Evolutionary conservation across 2,113 vertebrate genomes (phyloP).

Genomic region (Bombycilla garrulus): DNA sequence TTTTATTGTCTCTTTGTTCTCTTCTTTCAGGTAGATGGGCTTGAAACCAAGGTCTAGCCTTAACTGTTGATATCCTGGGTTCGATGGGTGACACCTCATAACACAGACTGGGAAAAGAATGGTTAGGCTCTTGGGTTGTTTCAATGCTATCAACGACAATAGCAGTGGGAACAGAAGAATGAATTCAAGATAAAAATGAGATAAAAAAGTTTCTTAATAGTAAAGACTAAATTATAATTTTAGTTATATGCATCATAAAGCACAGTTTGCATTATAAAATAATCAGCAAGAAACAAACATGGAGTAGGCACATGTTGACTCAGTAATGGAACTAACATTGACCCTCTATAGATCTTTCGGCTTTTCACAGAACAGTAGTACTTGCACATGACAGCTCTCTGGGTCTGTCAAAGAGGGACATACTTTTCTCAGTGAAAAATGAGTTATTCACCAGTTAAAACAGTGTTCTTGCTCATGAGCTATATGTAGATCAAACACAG

Average conservation of each 20-base stretch:
- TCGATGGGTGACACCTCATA: not conserved
- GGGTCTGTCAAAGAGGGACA: not conserved
- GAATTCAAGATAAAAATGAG: not conserved
- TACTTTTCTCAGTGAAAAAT: not conserved
- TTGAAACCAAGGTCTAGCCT: not conserved
- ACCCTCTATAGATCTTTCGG: not conserved
- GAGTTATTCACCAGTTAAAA: not conserved
- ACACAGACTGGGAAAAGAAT: not conserved
- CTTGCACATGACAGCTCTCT: not conserved
- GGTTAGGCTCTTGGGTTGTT: not conserved
- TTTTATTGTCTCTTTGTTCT: not conserved
- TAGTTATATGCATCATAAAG: not conserved
- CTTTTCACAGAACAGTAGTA: not conserved
- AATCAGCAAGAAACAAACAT: not conserved
- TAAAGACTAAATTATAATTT: not conserved
- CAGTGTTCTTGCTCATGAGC: not conserved
- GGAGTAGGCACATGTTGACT: not conserved
- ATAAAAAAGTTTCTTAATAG: not conserved
- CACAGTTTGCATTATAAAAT: not conserved
- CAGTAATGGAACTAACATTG: not conserved
- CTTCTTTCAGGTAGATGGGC: not conserved
- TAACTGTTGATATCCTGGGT: not conserved
- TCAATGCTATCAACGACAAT: not conserved
- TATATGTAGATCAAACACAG: not conserved
- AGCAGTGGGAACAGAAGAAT: not conserved